A percentile compares a stretch with the other conserved stretches of the same genome.
Evolutionary conservation across 30 jellyfish, hydroid and myxozoan genomes (phyloP).

Genomic region (Sanderia malayensis): DNA sequence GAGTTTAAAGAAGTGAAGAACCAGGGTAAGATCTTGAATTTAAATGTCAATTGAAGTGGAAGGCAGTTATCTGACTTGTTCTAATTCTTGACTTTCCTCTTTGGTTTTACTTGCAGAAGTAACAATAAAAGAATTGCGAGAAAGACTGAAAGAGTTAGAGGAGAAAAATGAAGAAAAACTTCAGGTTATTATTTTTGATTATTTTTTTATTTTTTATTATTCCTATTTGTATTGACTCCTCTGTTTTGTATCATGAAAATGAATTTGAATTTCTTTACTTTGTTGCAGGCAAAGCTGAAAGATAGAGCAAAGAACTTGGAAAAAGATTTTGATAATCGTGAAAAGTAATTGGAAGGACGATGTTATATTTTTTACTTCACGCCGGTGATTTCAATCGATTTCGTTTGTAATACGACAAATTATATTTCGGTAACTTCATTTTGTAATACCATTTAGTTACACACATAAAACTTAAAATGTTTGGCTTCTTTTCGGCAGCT

Average conservation of each 20-base stretch:
- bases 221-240: neutral
- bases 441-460: too few species aligned
- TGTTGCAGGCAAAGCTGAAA: constrained; percentile 54
- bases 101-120: constrained; percentile 65
- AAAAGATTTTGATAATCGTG: constrained; percentile 45
- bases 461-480: too few species aligned
- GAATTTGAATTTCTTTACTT: too few species aligned
- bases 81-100: too few species aligned
- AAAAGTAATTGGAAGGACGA: too few species aligned
- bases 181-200: too few species aligned
- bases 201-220: neutral
- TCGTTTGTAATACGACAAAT: too few species aligned
- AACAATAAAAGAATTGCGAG: constrained; percentile 80
- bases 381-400: too few species aligned
- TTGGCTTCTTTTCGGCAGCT: too few species aligned
- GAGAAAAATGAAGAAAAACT: constrained; percentile 68
- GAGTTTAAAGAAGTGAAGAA: constrained; percentile 94
- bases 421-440: too few species aligned
- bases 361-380: too few species aligned
- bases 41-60: neutral
- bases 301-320: constrained; percentile 66
- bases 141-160: constrained; percentile 79
- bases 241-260: too few species aligned
- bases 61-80: neutral
- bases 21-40: constrained; percentile 53